phyloP scores from a whole-genome alignment of 2,797 vertebrate species.

The Arctocebus calabarensis region DNA sequence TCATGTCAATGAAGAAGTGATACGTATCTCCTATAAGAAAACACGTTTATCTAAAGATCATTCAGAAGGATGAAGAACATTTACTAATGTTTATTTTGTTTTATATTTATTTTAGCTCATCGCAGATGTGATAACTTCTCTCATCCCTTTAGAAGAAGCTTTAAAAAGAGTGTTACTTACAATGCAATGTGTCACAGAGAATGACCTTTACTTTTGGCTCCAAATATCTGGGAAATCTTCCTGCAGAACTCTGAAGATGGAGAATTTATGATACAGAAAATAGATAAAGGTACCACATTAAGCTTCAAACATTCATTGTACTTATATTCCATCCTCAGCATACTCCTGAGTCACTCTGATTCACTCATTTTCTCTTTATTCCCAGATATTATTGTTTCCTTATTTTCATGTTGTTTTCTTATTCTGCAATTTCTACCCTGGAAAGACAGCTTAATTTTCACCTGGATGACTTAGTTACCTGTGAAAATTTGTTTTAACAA shows the following conservation, averaged over 20 bases:
- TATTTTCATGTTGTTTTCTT: slow-evolving; percentile 17
- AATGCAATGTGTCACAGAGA: neutral
- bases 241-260: neutral
- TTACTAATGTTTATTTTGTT: slow-evolving; percentile 3
- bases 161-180: neutral
- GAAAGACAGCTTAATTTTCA: slow-evolving; percentile 41
- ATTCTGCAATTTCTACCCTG: slow-evolving; percentile 34
- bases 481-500: slow-evolving; percentile 39
- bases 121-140: neutral
- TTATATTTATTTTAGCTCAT: neutral
- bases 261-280: neutral
- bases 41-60: neutral
- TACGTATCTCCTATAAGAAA: neutral
- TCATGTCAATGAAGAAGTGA: neutral
- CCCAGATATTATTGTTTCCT: neutral
- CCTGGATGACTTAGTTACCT: slow-evolving; percentile 47
- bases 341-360: neutral
- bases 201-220: neutral
- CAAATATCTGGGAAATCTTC: neutral
- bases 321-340: neutral
- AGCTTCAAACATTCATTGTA: neutral
- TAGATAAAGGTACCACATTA: neutral
- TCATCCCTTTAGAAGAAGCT: neutral
- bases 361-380: slow-evolving; percentile 10
- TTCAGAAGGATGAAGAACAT: neutral